Base-by-base conservation (phyloP, 1,140 invertebrate genomes). In the Drosophila ogumai region DNA sequence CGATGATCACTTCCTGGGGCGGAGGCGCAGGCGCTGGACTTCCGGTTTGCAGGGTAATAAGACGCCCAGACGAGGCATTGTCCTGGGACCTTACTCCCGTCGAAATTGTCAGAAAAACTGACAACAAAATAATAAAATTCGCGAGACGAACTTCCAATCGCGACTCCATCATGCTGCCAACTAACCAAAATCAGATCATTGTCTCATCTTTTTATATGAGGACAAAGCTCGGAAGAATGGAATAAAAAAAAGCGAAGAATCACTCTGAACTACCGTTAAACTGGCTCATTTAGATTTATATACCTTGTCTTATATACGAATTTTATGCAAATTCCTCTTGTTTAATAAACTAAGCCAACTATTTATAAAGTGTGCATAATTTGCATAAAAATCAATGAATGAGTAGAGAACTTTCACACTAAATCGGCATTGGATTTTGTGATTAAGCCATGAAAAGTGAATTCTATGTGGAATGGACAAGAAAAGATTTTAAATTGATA, bases 361-460 rank as follows among this genome's bases (percentile, higher is more conserved):
- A 60, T 77, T 76, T 55, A 41, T 76, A 49, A 68, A 52, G 46
- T 54, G 17, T 52, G 40, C 40, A 36, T 25, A 28, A 77, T 77
- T 77, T 77, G 63, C 74, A 77, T 77, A 68, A 60, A 68, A 77
- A 38, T 77, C 41, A 77, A 68, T 77, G 74, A 77, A 76, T 66
- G 74, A 59, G 34, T 19, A 5, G 63, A 57, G 72, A 52, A 75
- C 72, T 75, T 75, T 75, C 73, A 75, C 73, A 67, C 68, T 38
- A 10, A 57, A 57, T 41, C 25, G 28, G 32, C 25, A 4, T 49
- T 28, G 12, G 41, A 32, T 50, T 41, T 66, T 66, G 52, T 9
- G 44, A 36, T 76, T 25, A 43, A 40, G 34, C 40, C 15, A 55
- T 76, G 49, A 77, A 76, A 77, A 77, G 74, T 77, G 74, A 77